phyloP scores from a whole-genome alignment of 2,797 vertebrate genomes.

The Knipowitschia caucasica region DNA sequence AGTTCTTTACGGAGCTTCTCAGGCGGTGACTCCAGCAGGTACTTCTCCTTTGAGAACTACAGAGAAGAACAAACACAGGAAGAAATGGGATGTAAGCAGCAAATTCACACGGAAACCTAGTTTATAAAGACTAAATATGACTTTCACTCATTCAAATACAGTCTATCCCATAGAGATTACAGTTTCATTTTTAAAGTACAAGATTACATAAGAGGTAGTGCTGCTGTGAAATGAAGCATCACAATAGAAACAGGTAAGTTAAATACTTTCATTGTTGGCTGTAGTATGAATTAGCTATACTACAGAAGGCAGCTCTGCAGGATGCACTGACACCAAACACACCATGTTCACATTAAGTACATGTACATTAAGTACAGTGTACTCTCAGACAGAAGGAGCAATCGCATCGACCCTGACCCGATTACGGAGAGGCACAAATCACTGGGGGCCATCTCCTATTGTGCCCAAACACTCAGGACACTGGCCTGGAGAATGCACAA shows the following conservation, averaged over 20 bases:
- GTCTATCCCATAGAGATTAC: conserved; percentile 6
- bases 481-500: conserved; percentile 18
- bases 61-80: conserved; percentile 16
- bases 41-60: conserved; percentile 99
- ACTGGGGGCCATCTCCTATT: conserved; percentile 39
- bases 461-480: conserved; percentile 29
- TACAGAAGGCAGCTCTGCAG: conserved; percentile 56
- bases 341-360: conserved; percentile 5
- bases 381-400: conserved; percentile 22
- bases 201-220: neutral
- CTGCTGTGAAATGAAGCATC: neutral
- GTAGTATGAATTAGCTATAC: conserved; percentile 35
- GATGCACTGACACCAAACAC: conserved; percentile 33
- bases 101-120: conserved; percentile 4
- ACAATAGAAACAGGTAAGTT: neutral
- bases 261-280: neutral
- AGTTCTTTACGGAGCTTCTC: conserved; percentile 95
- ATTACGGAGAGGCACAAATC: conserved; percentile 53
- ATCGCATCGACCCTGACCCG: conserved; percentile 55
- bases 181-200: conserved; percentile 16
- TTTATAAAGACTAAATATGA: conserved; percentile 9
- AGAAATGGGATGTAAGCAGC: neutral
- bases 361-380: conserved; percentile 5
- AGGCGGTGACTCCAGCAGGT: conserved; percentile 91
- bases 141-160: conserved; percentile 11